Percentiles rank a stretch among this genome's conserved stretches.
Conservation (phyloP, 2,113 vertebrate genomes). For the Gymnorhina tibicen region DNA sequence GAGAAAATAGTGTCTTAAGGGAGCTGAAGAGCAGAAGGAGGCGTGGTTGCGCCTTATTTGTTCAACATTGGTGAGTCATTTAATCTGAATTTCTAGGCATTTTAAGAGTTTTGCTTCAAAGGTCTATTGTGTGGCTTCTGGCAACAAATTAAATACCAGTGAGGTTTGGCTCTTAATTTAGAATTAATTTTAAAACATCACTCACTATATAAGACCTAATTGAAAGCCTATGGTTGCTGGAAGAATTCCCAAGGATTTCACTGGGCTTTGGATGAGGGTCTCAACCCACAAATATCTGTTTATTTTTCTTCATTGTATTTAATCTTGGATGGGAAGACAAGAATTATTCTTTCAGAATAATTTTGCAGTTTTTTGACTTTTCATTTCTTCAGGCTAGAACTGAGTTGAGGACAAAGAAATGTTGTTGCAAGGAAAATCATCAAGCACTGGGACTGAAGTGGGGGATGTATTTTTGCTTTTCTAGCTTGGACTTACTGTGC, state of each 20-base stretch:
- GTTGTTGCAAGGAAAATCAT: not conserved
- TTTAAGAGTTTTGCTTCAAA: constrained; percentile 64
- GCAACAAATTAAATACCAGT: constrained; percentile 62
- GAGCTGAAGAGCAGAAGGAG: constrained; percentile 12
- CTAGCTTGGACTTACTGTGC: not conserved
- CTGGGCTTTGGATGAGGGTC: constrained; percentile 17
- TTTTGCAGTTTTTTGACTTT: not conserved
- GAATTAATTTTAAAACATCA: constrained; percentile 66
- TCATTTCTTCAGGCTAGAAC: not conserved
- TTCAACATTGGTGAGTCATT: constrained; percentile 66
- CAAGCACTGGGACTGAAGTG: not conserved
- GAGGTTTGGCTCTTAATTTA: constrained; percentile 62
- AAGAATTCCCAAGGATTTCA: constrained; percentile 24
- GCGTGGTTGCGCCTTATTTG: constrained; percentile 27
- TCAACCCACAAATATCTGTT: not conserved
- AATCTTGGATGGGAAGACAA: not conserved
- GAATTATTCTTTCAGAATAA: not conserved
- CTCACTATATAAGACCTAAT: not conserved
- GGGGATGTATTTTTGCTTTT: not conserved
- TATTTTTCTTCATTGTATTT: not conserved
- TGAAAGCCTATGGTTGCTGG: constrained; percentile 13
- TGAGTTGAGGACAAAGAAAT: not conserved
- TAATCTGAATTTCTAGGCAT: constrained; percentile 66
- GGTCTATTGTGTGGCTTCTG: constrained; percentile 70
- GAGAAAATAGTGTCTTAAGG: constrained; percentile 53